phyloP scores from a whole-genome alignment of 92 coral and sea anemone genomes.

The Actinostola sp. region DNA sequence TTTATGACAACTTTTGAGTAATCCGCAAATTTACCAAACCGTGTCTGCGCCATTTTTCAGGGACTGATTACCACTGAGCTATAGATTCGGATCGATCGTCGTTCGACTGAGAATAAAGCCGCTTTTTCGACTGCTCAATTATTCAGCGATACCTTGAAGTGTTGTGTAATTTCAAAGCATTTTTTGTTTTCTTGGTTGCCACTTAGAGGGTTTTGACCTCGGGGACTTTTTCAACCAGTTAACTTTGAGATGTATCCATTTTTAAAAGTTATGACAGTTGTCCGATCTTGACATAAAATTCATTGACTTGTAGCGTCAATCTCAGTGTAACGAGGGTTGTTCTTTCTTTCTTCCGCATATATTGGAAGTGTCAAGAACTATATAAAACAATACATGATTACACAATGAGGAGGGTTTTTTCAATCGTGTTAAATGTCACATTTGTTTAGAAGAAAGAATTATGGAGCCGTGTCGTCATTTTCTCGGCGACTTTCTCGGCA shows the following conservation, averaged over 20 bases:
- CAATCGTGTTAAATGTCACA: too few species aligned
- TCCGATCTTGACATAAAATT: too few species aligned
- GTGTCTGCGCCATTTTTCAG: slow-evolving; percentile 1
- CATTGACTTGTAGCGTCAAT: neutral
- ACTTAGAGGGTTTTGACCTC: slow-evolving; percentile 15
- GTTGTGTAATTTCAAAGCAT: neutral
- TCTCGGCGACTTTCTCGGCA: too few species aligned
- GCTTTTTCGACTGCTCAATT: neutral
- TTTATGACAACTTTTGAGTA: slow-evolving; percentile 2
- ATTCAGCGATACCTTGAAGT: neutral
- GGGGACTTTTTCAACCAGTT: neutral
- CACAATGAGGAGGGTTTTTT: too few species aligned
- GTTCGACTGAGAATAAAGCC: neutral
- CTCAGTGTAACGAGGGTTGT: neutral
- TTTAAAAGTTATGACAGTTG: neutral
- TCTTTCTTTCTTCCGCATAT: too few species aligned
- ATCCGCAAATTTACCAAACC: slow-evolving; percentile 20
- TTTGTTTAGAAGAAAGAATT: too few species aligned
- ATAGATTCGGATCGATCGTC: too few species aligned
- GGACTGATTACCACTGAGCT: neutral
- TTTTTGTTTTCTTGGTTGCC: slow-evolving; percentile 1
- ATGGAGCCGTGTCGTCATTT: too few species aligned
- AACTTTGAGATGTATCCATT: slow-evolving; percentile 2
- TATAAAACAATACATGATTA: too few species aligned
- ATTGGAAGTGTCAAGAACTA: too few species aligned